These are phyloP conservation scores for Koerneria pararmatus DNA, from an alignment of 2,888 invertebrate genomes.

Conservation along the genomic window DNA sequence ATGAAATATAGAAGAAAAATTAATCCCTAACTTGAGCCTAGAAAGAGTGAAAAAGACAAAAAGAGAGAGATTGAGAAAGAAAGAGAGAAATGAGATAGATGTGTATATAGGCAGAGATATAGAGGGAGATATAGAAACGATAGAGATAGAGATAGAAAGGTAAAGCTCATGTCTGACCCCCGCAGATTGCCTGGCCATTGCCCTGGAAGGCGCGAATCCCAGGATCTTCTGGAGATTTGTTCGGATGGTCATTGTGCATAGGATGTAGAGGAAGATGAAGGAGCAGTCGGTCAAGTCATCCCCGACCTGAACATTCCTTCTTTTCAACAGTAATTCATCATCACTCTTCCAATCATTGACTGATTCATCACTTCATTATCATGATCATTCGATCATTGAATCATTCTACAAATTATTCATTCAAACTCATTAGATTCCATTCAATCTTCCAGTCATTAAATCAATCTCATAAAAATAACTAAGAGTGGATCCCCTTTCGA, in stretches of 20 bases:
- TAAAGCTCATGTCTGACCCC: no score
- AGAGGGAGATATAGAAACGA: no score
- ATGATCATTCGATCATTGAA: not conserved
- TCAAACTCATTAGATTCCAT: no score
- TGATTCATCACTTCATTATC: conserved; percentile 1
- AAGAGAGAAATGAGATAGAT: no score
- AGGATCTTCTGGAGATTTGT: conserved; percentile 95
- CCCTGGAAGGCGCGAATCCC: conserved; percentile 86
- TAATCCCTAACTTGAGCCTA: no score
- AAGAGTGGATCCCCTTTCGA: not conserved
- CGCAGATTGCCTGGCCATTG: conserved; percentile 92
- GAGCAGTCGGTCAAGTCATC: conserved; percentile 97
- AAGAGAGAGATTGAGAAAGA: no score
- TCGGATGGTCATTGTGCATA: conserved; percentile 98
- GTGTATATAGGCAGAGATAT: no score
- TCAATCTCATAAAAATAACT: not conserved
- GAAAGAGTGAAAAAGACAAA: no score
- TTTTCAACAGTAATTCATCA: conserved; percentile 72
- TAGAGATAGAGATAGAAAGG: no score
- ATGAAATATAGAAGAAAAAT: no score
- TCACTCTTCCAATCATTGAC: not conserved
- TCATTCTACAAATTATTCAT: conserved; percentile 23
- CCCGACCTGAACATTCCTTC: conserved; percentile 72
- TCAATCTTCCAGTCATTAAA: no score
- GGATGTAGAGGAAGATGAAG: conserved; percentile 94